Evolutionary conservation across 2,113 vertebrate species (phyloP).

Genomic region (Lophochroa leadbeateri): DNA sequence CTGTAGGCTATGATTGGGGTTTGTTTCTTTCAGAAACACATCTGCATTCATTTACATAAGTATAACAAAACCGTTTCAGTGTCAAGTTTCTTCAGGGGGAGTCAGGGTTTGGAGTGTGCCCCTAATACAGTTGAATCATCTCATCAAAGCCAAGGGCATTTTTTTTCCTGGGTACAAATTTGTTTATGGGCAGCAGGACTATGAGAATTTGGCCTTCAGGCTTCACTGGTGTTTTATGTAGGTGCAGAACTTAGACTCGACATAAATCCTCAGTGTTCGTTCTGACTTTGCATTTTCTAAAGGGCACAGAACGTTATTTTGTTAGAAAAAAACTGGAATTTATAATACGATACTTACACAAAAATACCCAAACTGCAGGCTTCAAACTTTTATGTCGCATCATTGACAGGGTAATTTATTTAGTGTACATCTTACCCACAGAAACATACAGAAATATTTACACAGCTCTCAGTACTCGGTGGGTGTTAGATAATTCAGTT

Average conservation of each 20-base stretch:
- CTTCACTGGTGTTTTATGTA: neutral
- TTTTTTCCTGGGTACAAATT: neutral
- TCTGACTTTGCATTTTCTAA: conserved; percentile 4
- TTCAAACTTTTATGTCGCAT: neutral
- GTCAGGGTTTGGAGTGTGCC: neutral
- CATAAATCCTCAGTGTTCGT: neutral
- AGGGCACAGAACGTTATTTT: neutral
- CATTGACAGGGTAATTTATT: neutral
- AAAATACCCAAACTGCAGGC: neutral
- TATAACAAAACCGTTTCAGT: neutral
- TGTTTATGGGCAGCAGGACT: neutral
- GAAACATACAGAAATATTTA: neutral
- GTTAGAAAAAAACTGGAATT: neutral
- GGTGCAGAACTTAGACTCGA: neutral
- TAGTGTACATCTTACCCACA: neutral
- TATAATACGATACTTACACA: neutral
- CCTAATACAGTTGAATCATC: neutral
- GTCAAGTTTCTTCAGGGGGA: neutral
- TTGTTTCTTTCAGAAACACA: neutral
- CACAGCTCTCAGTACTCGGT: neutral
- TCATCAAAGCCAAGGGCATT: neutral
- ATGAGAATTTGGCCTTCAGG: neutral
- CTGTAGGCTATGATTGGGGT: neutral
- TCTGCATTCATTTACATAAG: neutral
- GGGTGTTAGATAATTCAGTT: neutral